Evolutionary conservation across 2,113 vertebrate species (phyloP), one percentile per base, ranked within the genome.

Genomic region (Falco punctatus): DNA sequence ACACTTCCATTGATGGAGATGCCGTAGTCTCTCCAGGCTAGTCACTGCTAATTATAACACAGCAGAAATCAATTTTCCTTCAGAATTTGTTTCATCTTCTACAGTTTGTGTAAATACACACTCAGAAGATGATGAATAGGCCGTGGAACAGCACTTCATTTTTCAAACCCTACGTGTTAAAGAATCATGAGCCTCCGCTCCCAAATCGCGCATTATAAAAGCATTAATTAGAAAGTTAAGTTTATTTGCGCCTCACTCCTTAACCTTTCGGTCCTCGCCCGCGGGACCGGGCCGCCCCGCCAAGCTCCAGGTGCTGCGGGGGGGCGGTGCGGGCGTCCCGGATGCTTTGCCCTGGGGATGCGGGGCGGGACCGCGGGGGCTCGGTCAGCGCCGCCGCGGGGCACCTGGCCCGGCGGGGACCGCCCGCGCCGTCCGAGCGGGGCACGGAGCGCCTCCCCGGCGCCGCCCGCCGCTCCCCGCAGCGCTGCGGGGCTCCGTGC

Each of bases 71-170:
- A 11, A 2, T 72, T 95, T 92, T 54, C 48, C 44, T 40, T 67
- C 64, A n/a, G 44, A 46, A 77, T 64, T 44, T 22, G 20, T 64
- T 78, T 59, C 7, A 2, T 54, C 33, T 65, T 40, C 33, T 18
- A 5, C n/a, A 9, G 19, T 20, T 69, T 26, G 52, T 33, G 38
- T 44, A 49, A 77, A 61, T 9, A 14, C 1, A 3, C 28, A 1
- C 18, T n/a, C 11, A 4, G 14, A 33, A 65, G 65, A 21, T 9
- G n/a, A 18, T 1, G 0, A 26, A 40, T 0, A 15, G 40, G 55
- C 58, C 2, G 2, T 17, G 71, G 70, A 75, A 44, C 0, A 44
- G 23, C 24, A 18, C 57, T 88, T 75, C 2, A 1, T 30, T 78
- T 59, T 38, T 19, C 21, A 48, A 77, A 93, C 58, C 52, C 42